Conservation (phyloP, 1,140 invertebrate species). For the Nylanderia fulva region DNA sequence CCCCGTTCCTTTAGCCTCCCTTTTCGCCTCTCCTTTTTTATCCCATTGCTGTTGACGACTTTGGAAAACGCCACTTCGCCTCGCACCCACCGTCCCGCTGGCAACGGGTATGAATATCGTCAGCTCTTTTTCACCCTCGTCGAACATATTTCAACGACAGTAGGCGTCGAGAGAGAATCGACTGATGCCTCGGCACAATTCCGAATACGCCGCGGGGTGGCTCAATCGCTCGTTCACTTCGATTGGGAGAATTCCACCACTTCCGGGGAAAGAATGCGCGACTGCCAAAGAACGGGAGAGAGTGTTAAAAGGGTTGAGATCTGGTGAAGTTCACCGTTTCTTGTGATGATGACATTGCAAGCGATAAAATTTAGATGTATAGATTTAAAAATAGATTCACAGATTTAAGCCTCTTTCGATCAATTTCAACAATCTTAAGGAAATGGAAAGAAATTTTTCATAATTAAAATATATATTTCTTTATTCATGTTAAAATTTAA, state of each 20-base stretch:
- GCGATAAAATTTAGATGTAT: neutral
- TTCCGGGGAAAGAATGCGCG: conserved; percentile 56
- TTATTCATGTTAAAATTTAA: neutral
- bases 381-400: neutral
- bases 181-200: conserved; percentile 68
- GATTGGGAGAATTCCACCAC: conserved; percentile 70
- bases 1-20: conserved; percentile 50
- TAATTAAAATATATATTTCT: neutral
- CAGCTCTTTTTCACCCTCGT: conserved; percentile 79
- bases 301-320: neutral
- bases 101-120: conserved; percentile 77
- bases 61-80: conserved; percentile 60
- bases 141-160: conserved; percentile 78
- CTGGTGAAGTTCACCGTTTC: neutral
- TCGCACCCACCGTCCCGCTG: neutral
- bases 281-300: conserved; percentile 47
- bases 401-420: neutral
- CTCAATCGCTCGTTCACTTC: conserved; percentile 73
- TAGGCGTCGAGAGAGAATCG: conserved; percentile 70
- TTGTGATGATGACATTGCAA: neutral
- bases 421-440: neutral
- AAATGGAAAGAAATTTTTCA: neutral
- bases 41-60: conserved; percentile 67
- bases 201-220: conserved; percentile 71
- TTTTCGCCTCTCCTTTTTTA: conserved; percentile 40